phyloP scores from a whole-genome alignment of 2,113 vertebrate species.

The Xyrauchen texanus region DNA sequence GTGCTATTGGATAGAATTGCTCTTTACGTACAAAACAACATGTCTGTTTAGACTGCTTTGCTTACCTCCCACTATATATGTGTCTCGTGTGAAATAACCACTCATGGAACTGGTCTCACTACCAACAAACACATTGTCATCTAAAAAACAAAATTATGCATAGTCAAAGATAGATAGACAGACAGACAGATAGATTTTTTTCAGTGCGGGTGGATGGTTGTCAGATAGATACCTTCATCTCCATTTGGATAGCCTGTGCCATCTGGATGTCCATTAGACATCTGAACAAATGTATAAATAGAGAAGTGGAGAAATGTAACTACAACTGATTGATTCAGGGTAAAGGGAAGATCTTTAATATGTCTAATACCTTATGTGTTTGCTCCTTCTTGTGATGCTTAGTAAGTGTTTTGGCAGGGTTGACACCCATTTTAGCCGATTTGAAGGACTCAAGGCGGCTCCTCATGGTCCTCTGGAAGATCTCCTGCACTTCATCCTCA shows the following conservation, averaged over 20 bases:
- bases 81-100: constrained; percentile 58
- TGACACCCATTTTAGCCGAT: constrained; percentile 86
- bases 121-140: constrained; percentile 72
- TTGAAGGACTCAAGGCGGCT: constrained; percentile 94
- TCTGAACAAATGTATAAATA: constrained; percentile 56
- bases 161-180: background rate
- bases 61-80: constrained; percentile 75
- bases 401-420: constrained; percentile 78
- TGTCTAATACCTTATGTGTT: constrained; percentile 76
- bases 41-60: background rate
- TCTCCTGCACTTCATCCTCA: constrained; percentile 90
- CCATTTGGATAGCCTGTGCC: constrained; percentile 51
- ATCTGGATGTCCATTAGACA: constrained; percentile 62
- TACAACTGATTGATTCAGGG: no score
- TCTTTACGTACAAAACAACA: background rate
- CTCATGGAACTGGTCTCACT: constrained; percentile 70
- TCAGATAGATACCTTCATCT: constrained; percentile 66
- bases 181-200: background rate
- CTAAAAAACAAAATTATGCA: constrained; percentile 75
- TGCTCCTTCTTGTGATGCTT: constrained; percentile 83
- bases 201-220: no score
- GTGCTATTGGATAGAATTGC: background rate
- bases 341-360: no score
- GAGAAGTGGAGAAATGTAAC: background rate
- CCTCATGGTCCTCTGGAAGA: constrained; percentile 97